phyloP scores from a whole-genome alignment of 2,888 invertebrate genomes.

The Hydriomena furcata region DNA sequence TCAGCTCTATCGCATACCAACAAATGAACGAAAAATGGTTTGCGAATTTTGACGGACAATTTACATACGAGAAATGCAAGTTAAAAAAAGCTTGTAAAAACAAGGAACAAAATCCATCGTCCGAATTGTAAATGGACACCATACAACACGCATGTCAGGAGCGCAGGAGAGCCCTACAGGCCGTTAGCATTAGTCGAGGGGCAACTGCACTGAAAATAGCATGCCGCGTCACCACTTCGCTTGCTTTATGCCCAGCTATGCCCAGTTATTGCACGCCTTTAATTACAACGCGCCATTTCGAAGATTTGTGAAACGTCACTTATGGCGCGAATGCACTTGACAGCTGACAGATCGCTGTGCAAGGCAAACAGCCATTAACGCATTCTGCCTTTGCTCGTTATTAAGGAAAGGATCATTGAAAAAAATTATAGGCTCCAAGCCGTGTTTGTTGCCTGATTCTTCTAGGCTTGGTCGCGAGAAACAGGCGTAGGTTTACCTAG shows the following conservation, averaged over 20 bases:
- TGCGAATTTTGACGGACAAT: too few species aligned
- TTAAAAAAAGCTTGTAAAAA: not conserved
- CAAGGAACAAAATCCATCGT: constrained; percentile 19
- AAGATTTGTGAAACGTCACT: constrained; percentile 75
- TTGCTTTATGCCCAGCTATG: constrained; percentile 67
- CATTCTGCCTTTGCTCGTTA: constrained; percentile 30
- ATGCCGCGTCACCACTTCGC: constrained; percentile 72
- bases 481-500: too few species aligned
- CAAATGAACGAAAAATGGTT: too few species aligned
- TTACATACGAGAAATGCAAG: too few species aligned
- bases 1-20: too few species aligned
- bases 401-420: too few species aligned
- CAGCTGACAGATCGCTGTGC: constrained; percentile 61
- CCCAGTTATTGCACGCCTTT: constrained; percentile 76
- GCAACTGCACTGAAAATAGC: constrained; percentile 76
- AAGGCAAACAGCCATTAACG: constrained; percentile 37
- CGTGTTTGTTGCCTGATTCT: too few species aligned
- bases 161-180: constrained; percentile 77
- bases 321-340: constrained; percentile 69
- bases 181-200: constrained; percentile 81
- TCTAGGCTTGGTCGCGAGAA: too few species aligned
- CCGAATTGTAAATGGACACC: constrained; percentile 23
- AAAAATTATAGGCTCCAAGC: too few species aligned
- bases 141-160: constrained; percentile 20
- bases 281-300: constrained; percentile 74